Evolutionary conservation across 2,797 vertebrate genomes (phyloP), one percentile per base, ranked within the genome.

Genomic region (Artibeus jamaicensis): DNA sequence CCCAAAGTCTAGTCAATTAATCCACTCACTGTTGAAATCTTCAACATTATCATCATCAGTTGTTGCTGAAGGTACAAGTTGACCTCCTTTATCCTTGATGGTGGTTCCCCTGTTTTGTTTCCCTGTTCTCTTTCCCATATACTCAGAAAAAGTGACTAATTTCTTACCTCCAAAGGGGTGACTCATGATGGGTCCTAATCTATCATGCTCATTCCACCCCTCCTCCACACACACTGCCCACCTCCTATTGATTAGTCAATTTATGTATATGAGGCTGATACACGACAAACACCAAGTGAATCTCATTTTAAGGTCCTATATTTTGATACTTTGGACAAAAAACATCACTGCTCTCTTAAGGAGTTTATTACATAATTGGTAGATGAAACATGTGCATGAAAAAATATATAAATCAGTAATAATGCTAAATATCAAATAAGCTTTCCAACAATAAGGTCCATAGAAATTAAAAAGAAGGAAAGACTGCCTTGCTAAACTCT

Each of bases 361-460:
- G 48, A 78, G 9, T 73, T 79, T 83, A 84, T 78, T 85, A 76
- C 1, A 55, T 77, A 83, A 46, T 85, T 94, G 21, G 2, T 93
- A 95, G 29, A 77, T 70, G 82, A 95, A 83, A 18, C 4, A 9
- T 2, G 18, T 44, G 22, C 48, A 29, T 89, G 18, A 68, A 70
- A 73, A 86, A 82, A 65, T 24, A 55, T 55, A 32, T 62, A 46
- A 88, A 39, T 90, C n/a, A 81, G 62, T 81, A 91, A 67, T 86
- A 73, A 93, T 91, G 26, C 19, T 68, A 95, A 96, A 46, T 44
- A 68, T 24, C 57, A 94, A 94, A 84, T 71, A 89, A 74, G 46
- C 29, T 74, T 95, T 88, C 55, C 19, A 62, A 85, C 48, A 92
- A 24, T 76, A 94, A 59, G 3, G 59, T 91, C 46, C 37, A 82